Base-by-base conservation (phyloP, 2,797 vertebrate genomes). In the Betta splendens region DNA sequence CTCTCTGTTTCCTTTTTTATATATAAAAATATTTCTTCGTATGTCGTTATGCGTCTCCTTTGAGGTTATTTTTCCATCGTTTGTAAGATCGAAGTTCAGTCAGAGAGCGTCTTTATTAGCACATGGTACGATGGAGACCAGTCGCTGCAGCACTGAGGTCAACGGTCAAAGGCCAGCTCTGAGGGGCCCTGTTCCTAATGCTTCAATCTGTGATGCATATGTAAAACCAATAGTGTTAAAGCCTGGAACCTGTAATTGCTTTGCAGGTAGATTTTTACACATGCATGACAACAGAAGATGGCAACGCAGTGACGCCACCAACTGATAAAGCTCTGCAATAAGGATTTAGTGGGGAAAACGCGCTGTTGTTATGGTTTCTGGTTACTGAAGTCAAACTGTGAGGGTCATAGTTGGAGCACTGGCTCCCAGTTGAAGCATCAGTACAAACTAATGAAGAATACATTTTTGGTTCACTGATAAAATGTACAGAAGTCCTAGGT, bases 1-100 rank as follows among this genome's bases (percentile, higher is more conserved):
- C 59, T 61, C 63, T 32, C 68, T 32, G 56, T 70, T 83, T 81
- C 80, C 84, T 79, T 75, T 75, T 53, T 71, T 73, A n/a, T n/a
- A n/a, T n/a, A n/a, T n/a, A n/a, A n/a, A n/a, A n/a, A n/a, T n/a
- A 75, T 75, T 56, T 64, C 18, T 59, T 57, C 40, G 56, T 54
- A 17, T 78, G 54, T 81, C 75, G 72, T 83, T 69, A 64, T 78
- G 59, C 62, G 5, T 53, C 52, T 72, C 74, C 63, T 82, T 81
- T 73, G 63, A 83, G 52, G 49, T 68, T 81, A 68, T 76, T 80
- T 70, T 47, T 45, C 40, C 52, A 33, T 64, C 74, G 58, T 69
- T 70, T 15, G 36, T 74, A 67, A 69, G 51, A 61, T 62, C 37
- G 43, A 33, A 18, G 18, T 72, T 67, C 47, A 66, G 58, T 64